Base-by-base conservation (phyloP, 1,140 invertebrate genomes). In the Muscidifurax raptorellus region DNA sequence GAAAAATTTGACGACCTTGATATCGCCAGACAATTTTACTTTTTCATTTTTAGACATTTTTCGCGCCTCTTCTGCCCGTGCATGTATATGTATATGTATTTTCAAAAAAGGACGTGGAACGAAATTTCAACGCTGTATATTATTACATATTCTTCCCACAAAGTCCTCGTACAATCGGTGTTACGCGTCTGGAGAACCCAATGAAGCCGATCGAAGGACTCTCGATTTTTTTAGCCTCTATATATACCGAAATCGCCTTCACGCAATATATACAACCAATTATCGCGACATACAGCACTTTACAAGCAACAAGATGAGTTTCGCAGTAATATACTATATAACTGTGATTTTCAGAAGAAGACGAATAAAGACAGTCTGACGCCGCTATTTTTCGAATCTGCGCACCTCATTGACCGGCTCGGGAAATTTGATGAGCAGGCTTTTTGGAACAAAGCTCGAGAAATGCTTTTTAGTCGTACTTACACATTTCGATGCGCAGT, bases 401-500 rank as follows among this genome's bases (percentile, higher is more conserved):
- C 18, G n/a, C 52, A 1, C 22, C 52, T 52, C 47, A 6, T 59
- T n/a, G 52, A 59, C 52, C 52, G 52, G 0, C 52, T n/a, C 18
- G 22, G 22, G 1, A 22, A 59, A 59, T 59, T 22, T 59, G 52
- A 59, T n/a, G 52, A 59, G 52, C 52, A 59, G 52, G 18, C 52
- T 59, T 59, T 59, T 59, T 7, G 22, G 52, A 59, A 59, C 22
- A 59, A 59, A 59, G 52, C 52, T n/a, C 52, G 47, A 40, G 72
- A 75, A 25, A 27, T 44, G 25, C 18, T 6, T 6, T 75, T 75
- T 72, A 4, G 4, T 25, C 47, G 47, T n/a, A n/a, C n/a, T n/a
- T n/a, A n/a, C n/a, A n/a, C n/a, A 52, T 52, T 52, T 59, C 36
- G 44, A n/a, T 9, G 47, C 75, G 44, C 75, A 64, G 75, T 77